A percentile compares a stretch with the other conserved stretches of the same genome.
Evolutionary conservation across 1,140 invertebrate species (phyloP).

Genomic region (Brachionus angularis): DNA sequence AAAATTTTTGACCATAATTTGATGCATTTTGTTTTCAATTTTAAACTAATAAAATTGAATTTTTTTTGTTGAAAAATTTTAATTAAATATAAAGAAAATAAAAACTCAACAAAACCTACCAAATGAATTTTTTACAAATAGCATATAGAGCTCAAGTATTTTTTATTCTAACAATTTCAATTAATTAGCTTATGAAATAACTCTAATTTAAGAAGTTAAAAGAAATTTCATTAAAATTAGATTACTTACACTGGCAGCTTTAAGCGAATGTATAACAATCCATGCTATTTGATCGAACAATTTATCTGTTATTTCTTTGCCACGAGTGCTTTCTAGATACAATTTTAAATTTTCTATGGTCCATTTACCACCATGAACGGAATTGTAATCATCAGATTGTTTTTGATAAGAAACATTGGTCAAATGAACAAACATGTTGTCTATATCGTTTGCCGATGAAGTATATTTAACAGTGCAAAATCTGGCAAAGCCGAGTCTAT

Average conservation of each 20-base stretch:
- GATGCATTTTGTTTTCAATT: no score
- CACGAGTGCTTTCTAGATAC: slow-evolving; percentile 82
- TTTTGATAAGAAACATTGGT: slow-evolving; percentile 84
- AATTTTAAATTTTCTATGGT: slow-evolving; percentile 82
- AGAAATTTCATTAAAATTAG: slow-evolving; percentile 46
- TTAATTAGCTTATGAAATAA: neutral
- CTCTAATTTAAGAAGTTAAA: neutral
- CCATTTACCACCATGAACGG: slow-evolving; percentile 87
- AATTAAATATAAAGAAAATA: neutral
- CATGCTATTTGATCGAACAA: slow-evolving; percentile 67
- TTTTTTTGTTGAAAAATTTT: neutral
- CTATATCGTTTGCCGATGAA: slow-evolving; percentile 64
- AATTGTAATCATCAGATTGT: slow-evolving; percentile 86
- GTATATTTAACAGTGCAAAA: slow-evolving; percentile 76
- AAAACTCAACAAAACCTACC: neutral
- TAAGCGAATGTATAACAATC: slow-evolving; percentile 74
- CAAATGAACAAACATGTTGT: slow-evolving; percentile 80
- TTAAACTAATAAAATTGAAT: neutral
- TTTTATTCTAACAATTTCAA: neutral
- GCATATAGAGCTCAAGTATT: no score
- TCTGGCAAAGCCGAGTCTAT: slow-evolving; percentile 71
- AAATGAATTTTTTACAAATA: no score
- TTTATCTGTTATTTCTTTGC: slow-evolving; percentile 65
- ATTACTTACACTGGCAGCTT: slow-evolving; percentile 65
- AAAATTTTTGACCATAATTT: no score